Evolutionary conservation across 2,888 invertebrate genomes (phyloP).

Genomic region (Elgonia sp.): DNA sequence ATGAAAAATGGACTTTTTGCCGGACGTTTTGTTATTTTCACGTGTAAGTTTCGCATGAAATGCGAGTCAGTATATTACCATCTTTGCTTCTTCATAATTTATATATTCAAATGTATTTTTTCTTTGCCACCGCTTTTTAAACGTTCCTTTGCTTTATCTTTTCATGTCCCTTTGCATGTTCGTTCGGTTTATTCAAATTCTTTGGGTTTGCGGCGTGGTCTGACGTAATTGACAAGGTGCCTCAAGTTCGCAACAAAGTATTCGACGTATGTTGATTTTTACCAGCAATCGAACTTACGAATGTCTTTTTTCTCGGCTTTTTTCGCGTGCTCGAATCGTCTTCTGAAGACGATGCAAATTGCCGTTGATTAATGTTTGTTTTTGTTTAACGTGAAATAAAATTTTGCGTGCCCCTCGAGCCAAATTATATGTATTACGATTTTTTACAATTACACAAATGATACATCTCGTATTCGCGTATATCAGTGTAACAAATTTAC

Average conservation of each 20-base stretch:
- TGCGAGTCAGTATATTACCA: conserved; percentile 53
- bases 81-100: conserved; percentile 54
- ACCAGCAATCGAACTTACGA: conserved; percentile 31
- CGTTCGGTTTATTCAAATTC: conserved; percentile 76
- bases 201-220: conserved; percentile 21
- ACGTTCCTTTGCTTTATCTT: conserved; percentile 41
- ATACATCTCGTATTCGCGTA: not conserved
- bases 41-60: conserved; percentile 43
- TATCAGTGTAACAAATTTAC: not conserved
- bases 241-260: conserved; percentile 33
- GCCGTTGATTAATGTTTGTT: conserved; percentile 39
- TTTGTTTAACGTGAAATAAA: not conserved
- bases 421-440: conserved; percentile 26
- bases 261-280: conserved; percentile 55
- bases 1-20: conserved; percentile 56
- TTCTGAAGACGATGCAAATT: conserved; percentile 29
- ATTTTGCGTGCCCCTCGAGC: not conserved
- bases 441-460: conserved; percentile 10
- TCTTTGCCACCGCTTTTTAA: conserved; percentile 42
- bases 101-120: conserved; percentile 59
- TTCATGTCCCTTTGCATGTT: conserved; percentile 50
- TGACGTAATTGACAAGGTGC: conserved; percentile 52
- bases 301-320: not conserved
- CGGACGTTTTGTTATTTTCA: conserved; percentile 57
- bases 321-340: conserved; percentile 13